These are phyloP conservation scores for Andrena praecox DNA, from an alignment of 2,888 invertebrate genomes.

Conservation along the genomic window DNA sequence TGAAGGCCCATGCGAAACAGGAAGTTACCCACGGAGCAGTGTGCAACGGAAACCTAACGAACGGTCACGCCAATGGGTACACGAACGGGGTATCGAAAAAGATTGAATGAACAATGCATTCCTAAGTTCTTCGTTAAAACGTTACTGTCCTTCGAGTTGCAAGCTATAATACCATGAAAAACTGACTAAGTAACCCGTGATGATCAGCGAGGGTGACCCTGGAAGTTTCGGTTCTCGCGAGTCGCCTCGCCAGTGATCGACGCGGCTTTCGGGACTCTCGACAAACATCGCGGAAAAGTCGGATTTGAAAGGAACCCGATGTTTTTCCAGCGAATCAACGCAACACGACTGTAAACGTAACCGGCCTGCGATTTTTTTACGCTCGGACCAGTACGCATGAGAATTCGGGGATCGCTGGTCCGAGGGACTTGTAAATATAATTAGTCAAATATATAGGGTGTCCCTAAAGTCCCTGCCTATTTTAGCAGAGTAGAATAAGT, in stretches of 20 bases:
- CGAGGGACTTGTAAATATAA: constrained; percentile 61
- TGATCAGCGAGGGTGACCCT: constrained; percentile 4
- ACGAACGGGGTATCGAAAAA: constrained; percentile 79
- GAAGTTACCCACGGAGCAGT: constrained; percentile 22
- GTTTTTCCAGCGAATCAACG: constrained; percentile 27
- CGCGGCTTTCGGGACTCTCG: background rate
- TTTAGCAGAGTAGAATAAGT: background rate
- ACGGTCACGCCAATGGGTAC: constrained; percentile 78
- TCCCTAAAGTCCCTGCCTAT: background rate
- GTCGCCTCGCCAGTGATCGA: constrained; percentile 6
- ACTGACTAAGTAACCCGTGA: background rate
- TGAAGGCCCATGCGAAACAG: constrained; percentile 52
- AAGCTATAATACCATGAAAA: constrained; percentile 7
- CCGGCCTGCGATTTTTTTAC: constrained; percentile 55
- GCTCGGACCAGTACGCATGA: constrained; percentile 32
- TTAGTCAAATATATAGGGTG: constrained; percentile 52
- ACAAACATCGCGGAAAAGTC: background rate
- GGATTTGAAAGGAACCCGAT: constrained; percentile 14
- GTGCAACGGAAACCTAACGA: constrained; percentile 70
- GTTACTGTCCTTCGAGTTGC: constrained; percentile 3
- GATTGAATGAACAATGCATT: constrained; percentile 72
- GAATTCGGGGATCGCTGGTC: constrained; percentile 27
- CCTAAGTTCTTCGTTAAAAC: constrained; percentile 19
- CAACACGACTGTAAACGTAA: constrained; percentile 38
- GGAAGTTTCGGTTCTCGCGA: constrained; percentile 15